A percentile compares a stretch with the other conserved stretches of the same genome.
These are phyloP conservation scores for Argyrosomus japonicus DNA, from an alignment of 2,113 vertebrate species.

Conservation along the genomic window DNA sequence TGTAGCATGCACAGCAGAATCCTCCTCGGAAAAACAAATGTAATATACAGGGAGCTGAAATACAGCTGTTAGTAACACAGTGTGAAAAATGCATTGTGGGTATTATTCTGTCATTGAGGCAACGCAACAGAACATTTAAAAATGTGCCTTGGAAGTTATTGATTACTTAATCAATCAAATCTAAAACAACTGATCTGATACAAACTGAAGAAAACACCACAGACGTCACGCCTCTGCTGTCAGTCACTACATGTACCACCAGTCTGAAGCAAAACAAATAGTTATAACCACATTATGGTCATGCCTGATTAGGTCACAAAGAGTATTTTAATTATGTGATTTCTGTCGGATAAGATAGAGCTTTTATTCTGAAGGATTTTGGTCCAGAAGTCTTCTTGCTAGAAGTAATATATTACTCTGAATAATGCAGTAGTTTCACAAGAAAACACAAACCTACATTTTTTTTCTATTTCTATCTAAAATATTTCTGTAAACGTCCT, in stretches of 20 bases:
- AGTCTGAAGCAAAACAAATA: too few species aligned
- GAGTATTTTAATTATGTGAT: neutral
- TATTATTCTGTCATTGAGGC: neutral
- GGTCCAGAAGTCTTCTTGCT: neutral
- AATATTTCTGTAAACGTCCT: neutral
- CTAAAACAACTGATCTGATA: neutral
- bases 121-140: neutral
- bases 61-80: slow-evolving; percentile 2
- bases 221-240: neutral
- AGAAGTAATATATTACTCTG: neutral
- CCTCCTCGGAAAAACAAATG: slow-evolving; percentile 43
- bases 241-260: neutral
- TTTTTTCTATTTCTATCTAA: too few species aligned
- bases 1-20: slow-evolving; percentile 29
- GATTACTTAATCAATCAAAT: neutral
- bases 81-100: neutral
- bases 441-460: too few species aligned
- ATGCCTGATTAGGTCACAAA: too few species aligned
- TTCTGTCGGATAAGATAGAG: neutral
- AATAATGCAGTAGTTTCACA: neutral
- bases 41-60: slow-evolving; percentile 7
- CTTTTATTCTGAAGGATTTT: slow-evolving; percentile 5
- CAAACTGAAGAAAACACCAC: neutral
- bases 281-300: too few species aligned
- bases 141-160: too few species aligned